Conservation (phyloP, 2,797 vertebrate genomes). For the Coilia nasus region DNA sequence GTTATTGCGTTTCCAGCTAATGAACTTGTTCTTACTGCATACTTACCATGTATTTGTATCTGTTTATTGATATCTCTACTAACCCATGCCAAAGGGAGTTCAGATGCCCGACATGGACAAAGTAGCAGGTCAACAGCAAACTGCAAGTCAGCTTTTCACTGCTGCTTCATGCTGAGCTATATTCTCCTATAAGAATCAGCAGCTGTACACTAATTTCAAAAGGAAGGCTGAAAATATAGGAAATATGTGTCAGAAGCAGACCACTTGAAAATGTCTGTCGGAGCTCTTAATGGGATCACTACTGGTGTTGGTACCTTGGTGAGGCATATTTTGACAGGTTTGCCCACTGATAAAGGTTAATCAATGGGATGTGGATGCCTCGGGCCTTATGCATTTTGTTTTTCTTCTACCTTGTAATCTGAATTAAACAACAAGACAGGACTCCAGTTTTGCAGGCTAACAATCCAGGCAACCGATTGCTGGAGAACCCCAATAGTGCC, state of each 20-base stretch:
- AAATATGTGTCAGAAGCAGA: too few relatives aligned
- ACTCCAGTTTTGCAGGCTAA: neutral
- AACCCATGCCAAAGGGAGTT: neutral
- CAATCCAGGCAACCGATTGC: slow-evolving; percentile 48
- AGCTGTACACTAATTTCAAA: neutral
- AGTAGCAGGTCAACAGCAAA: neutral
- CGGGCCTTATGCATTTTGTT: neutral
- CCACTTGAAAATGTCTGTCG: neutral
- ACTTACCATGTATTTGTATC: neutral
- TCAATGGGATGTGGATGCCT: neutral
- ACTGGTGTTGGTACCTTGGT: neutral
- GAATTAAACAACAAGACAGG: neutral
- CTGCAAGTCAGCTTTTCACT: neutral
- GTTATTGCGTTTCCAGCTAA: neutral
- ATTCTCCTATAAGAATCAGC: neutral
- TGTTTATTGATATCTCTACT: neutral
- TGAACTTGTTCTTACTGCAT: neutral
- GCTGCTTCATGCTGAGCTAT: neutral
- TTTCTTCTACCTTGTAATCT: neutral
- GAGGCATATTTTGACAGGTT: neutral
- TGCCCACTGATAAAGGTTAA: neutral
- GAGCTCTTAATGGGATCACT: neutral
- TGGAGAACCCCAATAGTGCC: neutral
- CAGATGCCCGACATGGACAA: neutral
- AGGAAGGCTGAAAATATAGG: neutral